These are phyloP conservation scores for Anorthoa munda DNA, from an alignment of 2,888 invertebrate genomes.

Conservation along the genomic window DNA sequence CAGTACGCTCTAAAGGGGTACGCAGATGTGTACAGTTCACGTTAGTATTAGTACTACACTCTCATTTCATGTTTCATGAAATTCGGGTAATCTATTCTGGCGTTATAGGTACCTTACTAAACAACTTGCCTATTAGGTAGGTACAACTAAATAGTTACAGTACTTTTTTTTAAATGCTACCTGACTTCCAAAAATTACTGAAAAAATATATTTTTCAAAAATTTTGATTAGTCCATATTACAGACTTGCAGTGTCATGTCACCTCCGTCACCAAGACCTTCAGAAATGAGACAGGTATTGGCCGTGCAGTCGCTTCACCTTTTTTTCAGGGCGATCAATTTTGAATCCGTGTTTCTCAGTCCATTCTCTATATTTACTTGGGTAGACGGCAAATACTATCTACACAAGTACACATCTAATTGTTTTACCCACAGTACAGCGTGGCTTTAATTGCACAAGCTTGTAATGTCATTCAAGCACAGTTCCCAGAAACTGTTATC, in stretches of 20 bases:
- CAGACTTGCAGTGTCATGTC: not conserved
- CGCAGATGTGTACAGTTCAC: too few species aligned
- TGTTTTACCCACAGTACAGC: not conserved
- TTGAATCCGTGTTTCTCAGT: not conserved
- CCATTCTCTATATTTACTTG: not conserved
- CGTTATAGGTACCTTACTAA: too few species aligned
- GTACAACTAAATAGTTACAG: too few species aligned
- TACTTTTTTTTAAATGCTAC: too few species aligned
- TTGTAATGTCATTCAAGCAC: constrained; percentile 40
- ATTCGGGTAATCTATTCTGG: too few species aligned
- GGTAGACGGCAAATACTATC: not conserved
- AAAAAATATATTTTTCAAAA: too few species aligned
- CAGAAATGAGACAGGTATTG: not conserved
- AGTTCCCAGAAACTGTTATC: constrained; percentile 33
- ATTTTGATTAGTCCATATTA: not conserved
- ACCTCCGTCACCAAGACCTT: not conserved
- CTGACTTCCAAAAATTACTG: too few species aligned
- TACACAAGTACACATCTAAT: constrained; percentile 7
- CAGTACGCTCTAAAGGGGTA: too few species aligned
- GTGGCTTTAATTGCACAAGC: constrained; percentile 26
- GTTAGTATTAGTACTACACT: too few species aligned
- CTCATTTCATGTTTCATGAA: too few species aligned
- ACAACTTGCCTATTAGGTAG: too few species aligned
- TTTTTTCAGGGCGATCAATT: not conserved
- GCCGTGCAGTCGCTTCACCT: not conserved